A percentile compares a stretch with the other conserved stretches of the same genome.
These are phyloP conservation scores for Nothocercus julius DNA, from an alignment of 2,113 vertebrate species.

Conservation along the genomic window DNA sequence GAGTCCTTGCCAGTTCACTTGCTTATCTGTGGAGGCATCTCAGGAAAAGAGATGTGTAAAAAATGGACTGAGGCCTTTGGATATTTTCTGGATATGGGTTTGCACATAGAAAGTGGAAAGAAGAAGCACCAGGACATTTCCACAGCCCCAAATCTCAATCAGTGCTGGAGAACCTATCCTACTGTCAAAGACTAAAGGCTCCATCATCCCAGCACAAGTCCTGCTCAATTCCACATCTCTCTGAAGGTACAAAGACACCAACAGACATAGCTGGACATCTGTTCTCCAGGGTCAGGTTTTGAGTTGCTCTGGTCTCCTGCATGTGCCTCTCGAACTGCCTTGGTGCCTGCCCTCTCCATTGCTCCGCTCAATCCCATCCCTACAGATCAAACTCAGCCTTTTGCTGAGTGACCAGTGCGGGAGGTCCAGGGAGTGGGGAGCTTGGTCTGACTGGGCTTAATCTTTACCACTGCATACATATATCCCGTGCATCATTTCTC, in stretches of 20 bases:
- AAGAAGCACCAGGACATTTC: not conserved
- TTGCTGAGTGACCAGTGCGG: not conserved
- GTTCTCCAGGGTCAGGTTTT: not conserved
- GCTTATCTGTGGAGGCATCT: not conserved
- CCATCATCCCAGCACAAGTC: not conserved
- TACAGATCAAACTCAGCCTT: not conserved
- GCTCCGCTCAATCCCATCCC: not conserved
- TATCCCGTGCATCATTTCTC: not conserved
- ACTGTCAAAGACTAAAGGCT: not conserved
- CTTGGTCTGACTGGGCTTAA: not conserved
- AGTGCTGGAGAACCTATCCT: not conserved
- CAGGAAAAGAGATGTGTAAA: not conserved
- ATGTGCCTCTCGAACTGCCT: not conserved
- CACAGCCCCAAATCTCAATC: not conserved
- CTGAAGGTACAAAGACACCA: not conserved
- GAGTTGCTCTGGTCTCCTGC: not conserved
- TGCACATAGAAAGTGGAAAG: not conserved
- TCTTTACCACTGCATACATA: not conserved
- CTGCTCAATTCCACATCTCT: not conserved
- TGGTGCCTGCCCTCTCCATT: constrained; percentile 7
- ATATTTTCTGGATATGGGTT: not conserved
- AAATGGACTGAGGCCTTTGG: not conserved
- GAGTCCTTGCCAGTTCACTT: not conserved
- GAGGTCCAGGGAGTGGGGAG: not conserved
- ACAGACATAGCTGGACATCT: not conserved